phyloP scores from a whole-genome alignment of 1,140 invertebrate species.

The Nebria ingens region DNA sequence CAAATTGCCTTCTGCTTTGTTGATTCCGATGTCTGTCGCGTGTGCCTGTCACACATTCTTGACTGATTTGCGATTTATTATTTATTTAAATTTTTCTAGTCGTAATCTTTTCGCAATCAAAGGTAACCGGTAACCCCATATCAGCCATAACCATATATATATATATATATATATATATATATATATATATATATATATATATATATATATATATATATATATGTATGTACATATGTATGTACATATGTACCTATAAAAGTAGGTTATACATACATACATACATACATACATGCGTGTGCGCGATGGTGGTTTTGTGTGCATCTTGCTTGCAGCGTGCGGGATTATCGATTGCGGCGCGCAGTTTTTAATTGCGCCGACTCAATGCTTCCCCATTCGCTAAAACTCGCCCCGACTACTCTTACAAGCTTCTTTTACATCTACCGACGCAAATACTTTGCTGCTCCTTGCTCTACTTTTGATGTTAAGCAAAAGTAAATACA shows the following conservation, averaged over 20 bases:
- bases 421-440: background rate
- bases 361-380: conserved; percentile 9
- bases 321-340: background rate
- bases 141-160: background rate
- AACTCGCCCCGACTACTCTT: background rate
- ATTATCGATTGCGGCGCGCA: conserved; percentile 7
- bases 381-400: background rate
- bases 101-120: too few relatives aligned
- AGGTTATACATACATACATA: too few relatives aligned
- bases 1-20: too few relatives aligned
- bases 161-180: conserved; percentile 7
- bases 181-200: conserved; percentile 6
- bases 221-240: background rate
- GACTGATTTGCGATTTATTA: too few relatives aligned
- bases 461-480: too few relatives aligned
- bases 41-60: too few relatives aligned
- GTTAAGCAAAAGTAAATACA: too few relatives aligned
- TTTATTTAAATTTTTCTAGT: too few relatives aligned
- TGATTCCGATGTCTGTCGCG: too few relatives aligned
- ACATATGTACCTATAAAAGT: background rate
- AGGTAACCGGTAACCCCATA: too few relatives aligned
- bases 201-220: conserved; percentile 1
- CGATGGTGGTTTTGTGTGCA: background rate
- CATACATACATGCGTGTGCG: background rate
- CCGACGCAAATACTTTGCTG: too few relatives aligned